Base-by-base conservation (phyloP, 1,140 invertebrate species). In the Meloidogyne floridensis region DNA sequence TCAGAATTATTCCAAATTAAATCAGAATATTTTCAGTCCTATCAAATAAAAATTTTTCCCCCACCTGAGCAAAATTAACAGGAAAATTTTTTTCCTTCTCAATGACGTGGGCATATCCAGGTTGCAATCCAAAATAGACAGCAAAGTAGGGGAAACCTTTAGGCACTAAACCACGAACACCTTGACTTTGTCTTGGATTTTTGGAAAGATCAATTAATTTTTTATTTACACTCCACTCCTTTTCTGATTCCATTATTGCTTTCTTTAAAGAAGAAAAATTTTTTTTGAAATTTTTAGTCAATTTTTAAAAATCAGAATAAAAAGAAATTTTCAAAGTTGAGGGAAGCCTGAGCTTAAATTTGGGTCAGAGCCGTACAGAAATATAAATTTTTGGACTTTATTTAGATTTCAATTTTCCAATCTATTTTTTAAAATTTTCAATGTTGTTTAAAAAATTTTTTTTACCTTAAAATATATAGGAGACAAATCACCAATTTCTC, bases 101-200 rank as follows among this genome's bases (percentile, higher is more conserved):
- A 87, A 98, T 96, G 0, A 98, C 94, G 92, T 98, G 96, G 77
- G 95, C 96, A 92, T 94, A 98, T 3, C 97, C 97, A 69, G 93
- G 92, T 75, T 95, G 93, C 8, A 90, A 80, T 51, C 95, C 96
- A 93, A 98, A 98, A 91, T 95, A 93, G 1, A 98, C 94, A 91
- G 93, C 93, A 91, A 98, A 97, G 90, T 98, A 98, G 1, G 96
- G 94, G 77, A 98, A 93, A 6, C 95, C 95, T 92, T 96, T 97
- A 9, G 96, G 97, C 80, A 98, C 84, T 90, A 91, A 81, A 32
- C 87, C 86, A 59, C 69, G 69, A 80, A 86, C 77, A 20, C 71
- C 70, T 42, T 20, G 15, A 43, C 51, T 51, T 75, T 75, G 9
- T 69, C 32, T 83, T 18, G 72, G 10, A 59, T n/a, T 32, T 75